Evolutionary conservation across 1,140 invertebrate species (phyloP).

Genomic region (Rhopalosiphum padi): DNA sequence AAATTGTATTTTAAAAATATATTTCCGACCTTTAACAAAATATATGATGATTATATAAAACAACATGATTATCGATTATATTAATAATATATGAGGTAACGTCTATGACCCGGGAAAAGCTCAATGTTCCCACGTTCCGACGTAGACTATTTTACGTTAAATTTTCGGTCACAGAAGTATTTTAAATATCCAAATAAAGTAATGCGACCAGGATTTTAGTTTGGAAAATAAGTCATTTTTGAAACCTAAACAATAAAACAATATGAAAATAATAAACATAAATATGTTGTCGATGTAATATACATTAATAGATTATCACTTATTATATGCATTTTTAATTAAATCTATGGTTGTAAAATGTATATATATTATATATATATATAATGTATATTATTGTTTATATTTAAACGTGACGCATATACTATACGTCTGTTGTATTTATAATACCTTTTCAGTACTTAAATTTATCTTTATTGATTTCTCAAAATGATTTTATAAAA

Average conservation of each 20-base stretch:
- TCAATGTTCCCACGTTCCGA: neutral
- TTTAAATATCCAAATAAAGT: neutral
- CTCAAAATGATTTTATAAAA: neutral
- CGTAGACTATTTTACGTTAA: neutral
- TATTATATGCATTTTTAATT: neutral
- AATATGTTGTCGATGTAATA: neutral
- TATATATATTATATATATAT: no score
- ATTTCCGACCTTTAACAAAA: neutral
- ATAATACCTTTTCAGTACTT: neutral
- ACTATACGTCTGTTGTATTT: neutral
- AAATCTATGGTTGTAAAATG: neutral
- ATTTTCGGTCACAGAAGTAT: neutral
- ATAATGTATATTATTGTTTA: neutral
- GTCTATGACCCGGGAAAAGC: slow-evolving; percentile 9
- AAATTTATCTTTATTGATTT: neutral
- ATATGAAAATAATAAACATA: neutral
- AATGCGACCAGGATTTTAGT: neutral
- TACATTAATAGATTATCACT: neutral
- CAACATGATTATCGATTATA: neutral
- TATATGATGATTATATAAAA: neutral
- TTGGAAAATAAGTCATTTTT: neutral
- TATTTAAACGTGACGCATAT: neutral
- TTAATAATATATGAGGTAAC: neutral
- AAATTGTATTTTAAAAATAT: neutral
- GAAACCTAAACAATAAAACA: neutral